Evolutionary conservation across 2,888 invertebrate genomes (phyloP).

Genomic region (Pegoplata infirma): DNA sequence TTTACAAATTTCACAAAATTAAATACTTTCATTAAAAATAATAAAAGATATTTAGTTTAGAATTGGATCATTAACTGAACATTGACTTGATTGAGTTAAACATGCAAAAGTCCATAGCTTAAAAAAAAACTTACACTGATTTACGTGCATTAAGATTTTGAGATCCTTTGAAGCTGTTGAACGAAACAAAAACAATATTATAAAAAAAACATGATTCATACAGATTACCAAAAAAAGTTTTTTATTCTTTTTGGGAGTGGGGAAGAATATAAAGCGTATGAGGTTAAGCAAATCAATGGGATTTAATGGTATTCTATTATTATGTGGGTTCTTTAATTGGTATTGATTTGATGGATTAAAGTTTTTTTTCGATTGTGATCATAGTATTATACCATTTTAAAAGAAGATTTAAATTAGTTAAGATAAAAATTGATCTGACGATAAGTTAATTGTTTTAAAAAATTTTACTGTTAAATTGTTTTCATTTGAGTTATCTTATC

Average conservation of each 20-base stretch:
- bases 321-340: background rate
- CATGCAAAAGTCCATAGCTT: slow-evolving; percentile 30
- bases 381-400: background rate
- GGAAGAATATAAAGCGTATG: slow-evolving; percentile 55
- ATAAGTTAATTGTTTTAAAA: background rate
- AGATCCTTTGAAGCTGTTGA: slow-evolving; percentile 82
- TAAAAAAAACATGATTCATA: too few species aligned
- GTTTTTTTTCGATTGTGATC: background rate
- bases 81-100: slow-evolving; percentile 2
- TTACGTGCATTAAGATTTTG: slow-evolving; percentile 79
- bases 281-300: slow-evolving; percentile 60
- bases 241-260: background rate
- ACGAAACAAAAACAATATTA: slow-evolving; percentile 25
- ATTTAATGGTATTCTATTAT: slow-evolving; percentile 36
- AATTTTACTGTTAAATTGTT: background rate
- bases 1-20: too few species aligned
- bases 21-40: too few species aligned
- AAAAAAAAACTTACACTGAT: slow-evolving; percentile 73
- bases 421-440: background rate
- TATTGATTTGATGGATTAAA: background rate
- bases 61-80: background rate
- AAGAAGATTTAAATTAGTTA: background rate
- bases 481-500: background rate
- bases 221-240: background rate
- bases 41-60: background rate